Base-by-base conservation (phyloP, 1,140 invertebrate genomes). In the Panulirus ornatus region DNA sequence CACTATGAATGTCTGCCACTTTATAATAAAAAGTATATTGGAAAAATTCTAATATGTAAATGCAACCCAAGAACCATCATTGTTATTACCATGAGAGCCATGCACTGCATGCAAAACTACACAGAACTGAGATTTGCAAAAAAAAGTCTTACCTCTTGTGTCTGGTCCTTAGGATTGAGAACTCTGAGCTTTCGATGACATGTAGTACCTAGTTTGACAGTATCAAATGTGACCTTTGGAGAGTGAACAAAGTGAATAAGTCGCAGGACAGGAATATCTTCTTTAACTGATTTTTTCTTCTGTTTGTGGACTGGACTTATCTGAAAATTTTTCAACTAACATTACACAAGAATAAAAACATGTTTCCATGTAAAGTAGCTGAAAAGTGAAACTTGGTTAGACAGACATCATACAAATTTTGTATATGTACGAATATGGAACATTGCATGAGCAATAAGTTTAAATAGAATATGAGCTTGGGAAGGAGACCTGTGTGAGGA, bases 141-240 rank as follows among this genome's bases (percentile, higher is more conserved):
- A 58, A 58, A 58, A 58, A 11, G 22, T 34, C 92, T 84, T 36
- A 92, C 92, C 54, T 89, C 38, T 42, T 91, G 86, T 14, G 38
- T 36, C 38, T 90, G 58, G 70, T 92, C 92, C 70, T 91, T 90
- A 27, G 92, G 92, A 79, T 92, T 92, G 42, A 90, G 81, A 0
- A 92, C 82, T 40, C 58, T 63, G 16, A 91, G 78, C 22, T 71
- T 86, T 16, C 81, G 40, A 2, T 73, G 88, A 36, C 84, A 73
- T 6, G 87, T 81, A 40, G 63, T 73, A 34, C 92, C 92, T 19
- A 90, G 66, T 42, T 90, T 89, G 40, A 92, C 90, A 19, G 73
- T 78, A 34, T 88, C 92, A 79, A 92, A 92, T 54, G 73, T 42
- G 36, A 92, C 70, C 70, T 91, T 92, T 36, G 92, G 92, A 14